phyloP scores from a whole-genome alignment of 1,140 invertebrate genomes.

The Rhopalosiphum maidis region DNA sequence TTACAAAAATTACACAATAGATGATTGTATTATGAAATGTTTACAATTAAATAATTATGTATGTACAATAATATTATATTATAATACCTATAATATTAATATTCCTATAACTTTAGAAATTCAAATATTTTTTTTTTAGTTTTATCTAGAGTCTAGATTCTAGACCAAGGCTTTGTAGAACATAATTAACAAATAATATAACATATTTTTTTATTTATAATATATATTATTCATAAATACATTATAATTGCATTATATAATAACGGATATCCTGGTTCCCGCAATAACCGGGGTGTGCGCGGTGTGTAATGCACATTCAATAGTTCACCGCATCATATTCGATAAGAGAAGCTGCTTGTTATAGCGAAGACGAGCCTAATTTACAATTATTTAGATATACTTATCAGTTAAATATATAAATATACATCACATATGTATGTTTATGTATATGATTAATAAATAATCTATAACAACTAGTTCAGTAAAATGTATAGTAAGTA shows the following conservation, averaged over 20 bases:
- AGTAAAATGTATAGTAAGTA: not conserved
- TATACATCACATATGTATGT: not conserved
- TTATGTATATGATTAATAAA: not conserved
- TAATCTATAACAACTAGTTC: not conserved
- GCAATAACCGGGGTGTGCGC: not conserved
- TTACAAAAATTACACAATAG: too few species aligned
- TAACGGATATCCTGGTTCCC: not conserved
- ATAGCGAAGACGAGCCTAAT: not conserved
- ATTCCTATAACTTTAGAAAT: not conserved
- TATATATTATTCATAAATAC: not conserved
- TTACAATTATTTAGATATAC: not conserved
- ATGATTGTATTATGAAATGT: too few species aligned
- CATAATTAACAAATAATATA: not conserved
- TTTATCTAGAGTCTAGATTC: not conserved
- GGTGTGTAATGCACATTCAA: not conserved
- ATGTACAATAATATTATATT: too few species aligned
- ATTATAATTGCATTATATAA: not conserved
- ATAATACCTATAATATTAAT: too few species aligned
- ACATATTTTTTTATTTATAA: not conserved
- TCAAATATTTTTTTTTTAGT: not conserved
- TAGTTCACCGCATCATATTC: not conserved
- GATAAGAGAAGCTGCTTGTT: not conserved
- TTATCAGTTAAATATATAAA: too few species aligned
- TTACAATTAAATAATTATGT: too few species aligned
- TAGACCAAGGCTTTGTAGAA: not conserved